Base-by-base conservation (phyloP, 2,113 vertebrate species). In the Erpornis zantholeuca region DNA sequence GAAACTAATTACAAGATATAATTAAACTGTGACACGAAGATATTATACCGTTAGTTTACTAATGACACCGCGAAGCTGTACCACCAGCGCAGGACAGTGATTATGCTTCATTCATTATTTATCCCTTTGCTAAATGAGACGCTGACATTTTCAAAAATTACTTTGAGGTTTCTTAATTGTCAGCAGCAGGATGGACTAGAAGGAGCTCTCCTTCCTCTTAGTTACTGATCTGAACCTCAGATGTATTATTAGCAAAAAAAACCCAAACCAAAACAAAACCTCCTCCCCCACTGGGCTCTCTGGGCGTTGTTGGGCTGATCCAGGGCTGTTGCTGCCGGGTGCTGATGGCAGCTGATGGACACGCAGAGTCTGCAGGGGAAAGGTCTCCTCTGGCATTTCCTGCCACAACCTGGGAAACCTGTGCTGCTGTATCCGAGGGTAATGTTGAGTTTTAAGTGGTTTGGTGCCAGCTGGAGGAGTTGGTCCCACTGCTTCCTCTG, bases 31-130 rank as follows among this genome's bases (percentile, higher is more conserved):
- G 98, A 98, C 98, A 98, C 94, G 95, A 97, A 98, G 98, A 98
- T 98, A 98, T 98, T 98, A 98, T 98, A 97, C 97, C 97, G 97
- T 98, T 98, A 98, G 98, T 99, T 98, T 98, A 98, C 98, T 98
- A 98, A 98, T 99, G 99, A 99, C 98, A 98, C 98, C 97, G 96
- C 98, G 97, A 98, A 98, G 98, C 98, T 98, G 98, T 97, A 98
- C 98, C 98, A 98, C 98, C 98, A 98, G 98, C 98, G 97, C 98
- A 99, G 98, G 99, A 99, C 98, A 98, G 98, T 99, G 99, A 99
- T 99, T 99, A 99, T 97, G 98, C 97, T 98, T 99, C 99, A 99
- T 99, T 99, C 99, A 99, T 99, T 99, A 99, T 99, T 99, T 99
- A 99, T 99, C 98, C 98, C 98, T 98, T 98, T 98, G 98, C 98